Evolutionary conservation across 2,888 invertebrate species (phyloP).

Genomic region (Drosophila pseudotalamancana): DNA sequence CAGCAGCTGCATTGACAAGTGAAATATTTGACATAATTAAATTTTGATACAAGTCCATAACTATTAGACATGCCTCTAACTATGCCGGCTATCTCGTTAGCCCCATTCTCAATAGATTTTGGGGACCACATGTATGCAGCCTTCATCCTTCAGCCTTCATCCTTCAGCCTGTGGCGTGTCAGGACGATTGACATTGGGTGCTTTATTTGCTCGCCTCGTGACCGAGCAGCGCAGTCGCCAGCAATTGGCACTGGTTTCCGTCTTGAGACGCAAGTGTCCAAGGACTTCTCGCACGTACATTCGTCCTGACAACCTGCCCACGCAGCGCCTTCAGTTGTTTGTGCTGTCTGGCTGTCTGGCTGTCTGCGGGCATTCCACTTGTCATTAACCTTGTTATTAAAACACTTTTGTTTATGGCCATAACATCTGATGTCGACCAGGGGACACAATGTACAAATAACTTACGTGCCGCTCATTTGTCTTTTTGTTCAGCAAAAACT

Average conservation of each 20-base stretch:
- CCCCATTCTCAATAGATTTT: conserved; percentile 11
- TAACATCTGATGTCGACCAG: conserved; percentile 79
- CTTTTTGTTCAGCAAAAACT: conserved; percentile 43
- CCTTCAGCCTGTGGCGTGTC: conserved; percentile 21
- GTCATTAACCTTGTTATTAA: conserved; percentile 82
- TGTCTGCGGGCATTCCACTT: conserved; percentile 75
- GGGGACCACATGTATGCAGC: background rate
- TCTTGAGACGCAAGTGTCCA: conserved; percentile 29
- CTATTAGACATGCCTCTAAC: conserved; percentile 62
- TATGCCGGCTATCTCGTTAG: conserved; percentile 36
- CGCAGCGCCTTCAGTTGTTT: conserved; percentile 20
- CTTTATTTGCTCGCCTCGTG: conserved; percentile 57
- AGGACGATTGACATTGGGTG: conserved; percentile 46
- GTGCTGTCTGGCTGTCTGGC: conserved; percentile 11
- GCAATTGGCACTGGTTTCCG: conserved; percentile 11
- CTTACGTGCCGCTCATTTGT: conserved; percentile 82
- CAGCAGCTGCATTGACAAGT: conserved; percentile 72
- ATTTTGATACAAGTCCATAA: conserved; percentile 80
- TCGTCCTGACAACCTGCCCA: conserved; percentile 22
- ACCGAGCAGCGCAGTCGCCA: conserved; percentile 27
- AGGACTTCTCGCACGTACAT: conserved; percentile 57
- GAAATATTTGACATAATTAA: conserved; percentile 82
- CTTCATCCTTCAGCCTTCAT: conserved; percentile 4
- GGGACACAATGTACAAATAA: conserved; percentile 73
- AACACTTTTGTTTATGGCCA: conserved; percentile 79